Base-by-base conservation (phyloP, 2,797 vertebrate genomes). In the Zalophus californianus region DNA sequence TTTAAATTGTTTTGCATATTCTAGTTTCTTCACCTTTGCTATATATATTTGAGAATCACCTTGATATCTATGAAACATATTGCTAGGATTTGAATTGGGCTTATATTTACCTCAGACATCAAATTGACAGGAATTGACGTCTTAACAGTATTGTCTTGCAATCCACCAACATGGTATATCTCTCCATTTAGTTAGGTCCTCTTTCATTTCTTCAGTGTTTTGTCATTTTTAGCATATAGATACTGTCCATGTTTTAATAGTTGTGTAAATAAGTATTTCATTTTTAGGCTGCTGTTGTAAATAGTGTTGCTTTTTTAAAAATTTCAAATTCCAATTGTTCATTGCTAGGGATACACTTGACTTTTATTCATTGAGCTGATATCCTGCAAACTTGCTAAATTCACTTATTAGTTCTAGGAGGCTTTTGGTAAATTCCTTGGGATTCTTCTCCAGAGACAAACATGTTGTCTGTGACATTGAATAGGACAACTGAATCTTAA, bases 61-160 rank as follows among this genome's bases (percentile, higher is more conserved):
- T 64, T 70, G 25, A 72, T 96, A 68, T 84, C 62, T 68, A 87
- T 32, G 64, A 90, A 58, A 58, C 18, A 52, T 66, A 87, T 84
- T 70, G 15, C 32, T 93, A 77, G 50, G 20, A 78, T 94, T 56
- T 80, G 48, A 91, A 56, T n/a, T 95, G 73, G 44, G n/a, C 64
- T 93, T 91, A 44, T 85, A 75, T 84, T 87, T 87, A 93, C 56
- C 62, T 73, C 50, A 85, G 35, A 62, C 35, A 50, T 70, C 78
- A 85, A 87, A 91, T 50, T 85, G 44, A 95, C 14, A 16, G 62
- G 7, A 88, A 88, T 14, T 50, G 18, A 52, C 35, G 91, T 75
- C 27, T 79, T 94, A 54, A 62, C 29, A 56, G 29, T 29, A 21
- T 14, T 48, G n/a, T 66, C 29, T 92, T 93, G 4, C 2, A 68